A percentile compares a stretch with the other conserved stretches of the same genome.
phyloP scores from a whole-genome alignment of 2,888 invertebrate species.

The Mythimna loreyi region DNA sequence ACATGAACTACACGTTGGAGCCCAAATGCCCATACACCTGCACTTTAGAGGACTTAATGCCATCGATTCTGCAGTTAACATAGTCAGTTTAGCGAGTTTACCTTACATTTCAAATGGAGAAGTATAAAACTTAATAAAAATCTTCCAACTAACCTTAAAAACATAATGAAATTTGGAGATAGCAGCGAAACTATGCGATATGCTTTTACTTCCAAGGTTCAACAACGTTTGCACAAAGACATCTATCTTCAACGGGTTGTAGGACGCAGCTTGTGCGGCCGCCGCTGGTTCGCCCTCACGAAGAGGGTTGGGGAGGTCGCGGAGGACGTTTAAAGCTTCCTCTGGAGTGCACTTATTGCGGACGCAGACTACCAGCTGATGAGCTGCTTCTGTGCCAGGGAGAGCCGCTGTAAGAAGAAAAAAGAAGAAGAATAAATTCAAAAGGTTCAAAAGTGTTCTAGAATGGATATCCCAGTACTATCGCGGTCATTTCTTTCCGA shows the following conservation, averaged over 20 bases:
- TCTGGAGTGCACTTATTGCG: conserved; percentile 97
- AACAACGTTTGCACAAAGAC: conserved; percentile 99
- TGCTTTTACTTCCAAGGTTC: conserved; percentile 98
- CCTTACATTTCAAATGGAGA: too few species aligned
- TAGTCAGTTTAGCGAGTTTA: too few species aligned
- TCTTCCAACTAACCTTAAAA: conserved; percentile 92
- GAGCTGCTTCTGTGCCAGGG: conserved; percentile 96
- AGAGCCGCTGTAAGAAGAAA: conserved; percentile 91
- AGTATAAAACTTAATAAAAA: not conserved
- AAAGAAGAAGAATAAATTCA: too few species aligned
- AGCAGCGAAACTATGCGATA: conserved; percentile 99
- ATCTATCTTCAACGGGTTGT: conserved; percentile 98
- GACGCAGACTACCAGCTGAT: conserved; percentile 96
- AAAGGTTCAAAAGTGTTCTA: not conserved
- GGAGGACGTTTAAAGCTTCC: conserved; percentile 96
- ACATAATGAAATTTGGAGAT: conserved; percentile 98
- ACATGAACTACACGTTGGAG: too few species aligned
- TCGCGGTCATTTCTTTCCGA: too few species aligned
- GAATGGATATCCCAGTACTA: too few species aligned
- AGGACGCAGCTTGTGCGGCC: conserved; percentile 93
- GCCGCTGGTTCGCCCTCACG: conserved; percentile 93
- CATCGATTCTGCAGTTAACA: too few species aligned
- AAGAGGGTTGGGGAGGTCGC: conserved; percentile 96
- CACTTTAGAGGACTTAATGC: too few species aligned
- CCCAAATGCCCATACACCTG: too few species aligned